Base-by-base conservation (phyloP, 2,797 vertebrate species). In the Notolepis coatsorum region DNA sequence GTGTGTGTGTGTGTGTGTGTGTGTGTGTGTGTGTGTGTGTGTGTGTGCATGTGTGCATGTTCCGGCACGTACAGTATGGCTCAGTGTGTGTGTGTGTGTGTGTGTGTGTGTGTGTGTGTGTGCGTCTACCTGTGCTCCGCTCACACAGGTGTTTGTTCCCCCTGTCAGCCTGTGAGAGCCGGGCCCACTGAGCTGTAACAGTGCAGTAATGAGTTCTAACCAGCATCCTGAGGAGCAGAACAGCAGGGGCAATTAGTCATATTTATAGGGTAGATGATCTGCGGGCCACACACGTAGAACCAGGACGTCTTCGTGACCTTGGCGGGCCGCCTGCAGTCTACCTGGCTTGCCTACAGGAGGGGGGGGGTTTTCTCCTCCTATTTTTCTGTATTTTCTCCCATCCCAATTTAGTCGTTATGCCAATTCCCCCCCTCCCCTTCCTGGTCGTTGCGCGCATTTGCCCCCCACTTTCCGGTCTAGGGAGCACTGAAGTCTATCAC, bases 231-330 rank as follows among this genome's bases (percentile, higher is more conserved):
- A 84, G 66, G 73, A 60, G 80, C 71, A 54, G 66, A 79, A 77
- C 87, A 88, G 84, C 77, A 68, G 74, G 70, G 55, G 52, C 73
- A 79, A 88, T 88, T 89, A 89, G 84, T 86, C 74, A 73, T 57
- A 75, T 86, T 87, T 82, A 84, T 80, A 75, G 68, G 62, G 70
- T 4, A 52, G 73, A 31, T 7, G 52, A n/a, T n/a, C 72, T 37
- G 57, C 70, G 51, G 68, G 65, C 45, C 61, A 21, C 58, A 5
- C 56, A 61, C 55, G 61, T 77, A 68, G n/a, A 77, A 27, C 25
- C 48, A 9, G 30, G 51, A 72, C 68, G 39, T 70, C 54, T 77
- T 55, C 47, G 12, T 55, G 80, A 86, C 87, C 83, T 84, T 80
- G 80, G 70, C 68, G 56, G 37, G 51, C 57, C 24, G 0, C 17